Evolutionary conservation across 2,797 vertebrate genomes (phyloP).

Genomic region (Rhinophrynus dorsalis): DNA sequence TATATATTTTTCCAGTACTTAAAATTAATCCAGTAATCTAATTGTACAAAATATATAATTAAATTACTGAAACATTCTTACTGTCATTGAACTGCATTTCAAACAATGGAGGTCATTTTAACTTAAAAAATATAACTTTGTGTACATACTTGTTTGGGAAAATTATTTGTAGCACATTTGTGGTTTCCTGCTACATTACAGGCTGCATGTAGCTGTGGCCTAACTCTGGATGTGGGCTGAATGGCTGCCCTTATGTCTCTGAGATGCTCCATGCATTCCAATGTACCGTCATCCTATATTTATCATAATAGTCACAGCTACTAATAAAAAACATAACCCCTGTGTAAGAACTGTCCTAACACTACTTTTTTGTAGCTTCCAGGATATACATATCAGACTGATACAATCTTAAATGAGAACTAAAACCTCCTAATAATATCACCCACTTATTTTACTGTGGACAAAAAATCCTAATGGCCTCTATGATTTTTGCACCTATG

Average conservation of each 20-base stretch:
- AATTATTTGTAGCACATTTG: too few species aligned
- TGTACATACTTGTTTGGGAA: too few species aligned
- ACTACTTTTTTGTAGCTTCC: conserved; percentile 34
- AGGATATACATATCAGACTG: conserved; percentile 42
- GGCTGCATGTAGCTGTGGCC: neutral
- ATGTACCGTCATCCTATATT: neutral
- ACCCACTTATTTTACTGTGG: too few species aligned
- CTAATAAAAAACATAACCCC: conserved; percentile 23
- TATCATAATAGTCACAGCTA: neutral
- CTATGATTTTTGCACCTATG: too few species aligned
- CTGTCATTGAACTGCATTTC: too few species aligned
- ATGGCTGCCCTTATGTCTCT: neutral
- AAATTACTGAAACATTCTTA: too few species aligned
- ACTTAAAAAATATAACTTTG: neutral
- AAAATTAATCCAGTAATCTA: too few species aligned
- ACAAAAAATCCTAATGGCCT: too few species aligned
- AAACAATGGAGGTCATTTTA: too few species aligned
- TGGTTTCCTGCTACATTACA: neutral
- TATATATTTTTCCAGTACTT: too few species aligned
- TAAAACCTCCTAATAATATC: too few species aligned
- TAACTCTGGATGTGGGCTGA: neutral
- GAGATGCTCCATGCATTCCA: neutral
- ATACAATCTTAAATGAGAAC: conserved; percentile 1
- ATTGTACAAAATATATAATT: too few species aligned
- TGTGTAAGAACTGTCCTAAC: conserved; percentile 26